Conservation (phyloP, 2,113 vertebrate genomes). For the Coreoperca whiteheadi region DNA sequence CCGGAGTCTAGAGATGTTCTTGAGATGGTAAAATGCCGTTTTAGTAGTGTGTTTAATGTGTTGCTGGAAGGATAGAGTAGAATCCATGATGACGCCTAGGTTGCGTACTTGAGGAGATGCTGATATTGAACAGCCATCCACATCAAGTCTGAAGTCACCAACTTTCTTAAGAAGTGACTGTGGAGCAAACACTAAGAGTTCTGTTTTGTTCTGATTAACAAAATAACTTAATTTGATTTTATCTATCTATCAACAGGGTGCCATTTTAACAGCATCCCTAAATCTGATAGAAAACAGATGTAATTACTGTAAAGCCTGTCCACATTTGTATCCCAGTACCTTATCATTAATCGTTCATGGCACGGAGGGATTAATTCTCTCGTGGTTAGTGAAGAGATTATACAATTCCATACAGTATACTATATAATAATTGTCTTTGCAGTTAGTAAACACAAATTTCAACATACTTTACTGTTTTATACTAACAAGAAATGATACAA, state of each 20-base stretch:
- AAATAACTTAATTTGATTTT: slow-evolving; percentile 5
- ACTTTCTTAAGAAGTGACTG: no score
- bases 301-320: slow-evolving; percentile 1
- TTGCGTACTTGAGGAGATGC: no score
- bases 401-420: neutral
- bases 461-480: neutral
- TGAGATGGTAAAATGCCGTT: no score
- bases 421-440: neutral
- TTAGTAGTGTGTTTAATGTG: no score
- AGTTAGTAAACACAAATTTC: neutral
- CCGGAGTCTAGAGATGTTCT: no score
- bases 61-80: no score
- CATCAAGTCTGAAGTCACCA: no score
- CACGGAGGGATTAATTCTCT: neutral
- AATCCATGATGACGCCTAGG: no score
- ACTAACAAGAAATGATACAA: neutral
- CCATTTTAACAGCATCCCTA: neutral
- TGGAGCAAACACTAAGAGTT: no score
- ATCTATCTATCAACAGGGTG: slow-evolving; percentile 5
- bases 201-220: slow-evolving; percentile 16
- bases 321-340: neutral
- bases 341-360: slow-evolving; percentile 17
- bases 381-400: neutral
- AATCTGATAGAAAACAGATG: slow-evolving; percentile 22
- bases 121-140: no score